Base-by-base conservation (phyloP, 2,888 invertebrate genomes). In the Chrysotoxum bicinctum region DNA sequence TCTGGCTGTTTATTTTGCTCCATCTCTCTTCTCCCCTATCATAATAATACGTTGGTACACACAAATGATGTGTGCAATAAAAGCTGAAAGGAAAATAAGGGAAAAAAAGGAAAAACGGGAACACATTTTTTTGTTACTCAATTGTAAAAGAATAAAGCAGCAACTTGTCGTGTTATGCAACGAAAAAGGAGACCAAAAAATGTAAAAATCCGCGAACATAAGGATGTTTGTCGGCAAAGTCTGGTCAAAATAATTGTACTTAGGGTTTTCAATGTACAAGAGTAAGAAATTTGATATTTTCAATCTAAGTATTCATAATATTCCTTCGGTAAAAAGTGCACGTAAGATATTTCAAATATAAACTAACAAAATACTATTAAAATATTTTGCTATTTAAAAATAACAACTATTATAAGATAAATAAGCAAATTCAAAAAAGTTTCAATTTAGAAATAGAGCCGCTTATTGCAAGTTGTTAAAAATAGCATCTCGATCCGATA, bases 71-170 rank as follows among this genome's bases (percentile, higher is more conserved):
- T 68, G 76, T 60, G 58, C 50, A 60, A 69, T 69, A 76, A 76
- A 76, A 69, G 69, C 50, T 76, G 76, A 62, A 75, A 66, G 75
- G 66, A 45, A 66, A 75, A 74, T 66, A 64, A 66, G 64, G 75
- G 26, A 26, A 26, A 62, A 70, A 74, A 75, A 66, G 75, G 66
- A 66, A 75, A 75, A 75, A 40, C 75, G 56, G 75, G 75, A 75
- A 75, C 54, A 56, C 35, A 75, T 35, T 48, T 64, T n/a, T 66
- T 66, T 45, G 66, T 66, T 48, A 50, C 66, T 66, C 66, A 66
- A 66, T 66, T 66, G 66, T 32, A 32, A 66, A 58, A 6, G 8
- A 58, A 58, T 7, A 50, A 64, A 48, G 0, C 37, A 35, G 21
- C 19, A 64, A 64, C 9, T 62, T 62, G 37, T 23, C 23, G 40